Percentiles rank a stretch among this genome's conserved stretches.
phyloP scores from a whole-genome alignment of 2,797 vertebrate genomes.

The Jordanella pulchra region DNA sequence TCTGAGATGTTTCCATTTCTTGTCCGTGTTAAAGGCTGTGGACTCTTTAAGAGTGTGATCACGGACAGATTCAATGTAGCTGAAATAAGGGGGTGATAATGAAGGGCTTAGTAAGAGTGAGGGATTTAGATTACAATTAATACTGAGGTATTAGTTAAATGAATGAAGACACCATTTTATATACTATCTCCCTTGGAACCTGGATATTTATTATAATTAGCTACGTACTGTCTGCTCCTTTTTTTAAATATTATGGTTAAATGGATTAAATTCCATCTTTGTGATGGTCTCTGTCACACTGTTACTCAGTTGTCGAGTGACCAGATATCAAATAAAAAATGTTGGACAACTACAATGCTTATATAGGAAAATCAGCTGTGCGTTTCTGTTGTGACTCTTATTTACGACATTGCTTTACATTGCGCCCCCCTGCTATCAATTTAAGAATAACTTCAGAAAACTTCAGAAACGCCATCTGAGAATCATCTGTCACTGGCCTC shows the following conservation, averaged over 20 bases:
- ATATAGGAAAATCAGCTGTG: too few relatives aligned
- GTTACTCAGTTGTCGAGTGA: not conserved
- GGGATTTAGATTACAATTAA: conserved; percentile 69
- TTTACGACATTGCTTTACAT: too few relatives aligned
- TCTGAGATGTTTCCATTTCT: conserved; percentile 64
- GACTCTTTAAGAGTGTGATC: conserved; percentile 42
- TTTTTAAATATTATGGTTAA: conserved; percentile 22
- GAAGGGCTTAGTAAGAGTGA: conserved; percentile 52
- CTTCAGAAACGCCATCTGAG: too few relatives aligned
- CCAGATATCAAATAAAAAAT: too few relatives aligned
- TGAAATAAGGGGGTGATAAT: conserved; percentile 59
- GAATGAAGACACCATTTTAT: conserved; percentile 65
- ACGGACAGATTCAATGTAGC: conserved; percentile 63
- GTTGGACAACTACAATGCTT: too few relatives aligned
- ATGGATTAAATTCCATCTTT: conserved; percentile 14
- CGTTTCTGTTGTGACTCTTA: too few relatives aligned
- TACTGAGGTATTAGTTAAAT: conserved; percentile 66
- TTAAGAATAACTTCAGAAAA: too few relatives aligned
- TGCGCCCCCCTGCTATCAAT: too few relatives aligned
- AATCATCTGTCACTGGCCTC: too few relatives aligned
- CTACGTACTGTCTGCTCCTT: conserved; percentile 32
- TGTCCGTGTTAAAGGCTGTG: conserved; percentile 52
- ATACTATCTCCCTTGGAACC: conserved; percentile 55
- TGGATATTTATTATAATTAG: conserved; percentile 55
- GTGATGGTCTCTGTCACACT: conserved; percentile 15